Conservation (phyloP, 2,888 invertebrate genomes). For the Drosophila multiciliata region DNA sequence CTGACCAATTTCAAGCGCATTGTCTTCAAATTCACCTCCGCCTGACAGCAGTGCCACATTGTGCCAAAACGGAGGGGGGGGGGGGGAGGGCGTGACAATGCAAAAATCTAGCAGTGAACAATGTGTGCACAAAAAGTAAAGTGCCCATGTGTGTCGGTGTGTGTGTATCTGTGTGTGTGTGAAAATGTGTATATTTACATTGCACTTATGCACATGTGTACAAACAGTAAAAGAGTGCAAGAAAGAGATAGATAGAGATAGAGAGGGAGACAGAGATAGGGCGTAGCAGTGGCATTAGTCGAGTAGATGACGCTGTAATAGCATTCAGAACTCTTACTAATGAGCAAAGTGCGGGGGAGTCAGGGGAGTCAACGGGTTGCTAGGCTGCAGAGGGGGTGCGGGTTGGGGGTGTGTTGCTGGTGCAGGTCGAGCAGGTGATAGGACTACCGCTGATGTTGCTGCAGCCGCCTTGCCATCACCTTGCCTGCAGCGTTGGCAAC, state of each 20-base stretch:
- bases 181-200: slow-evolving; percentile 56
- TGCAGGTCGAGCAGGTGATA: slow-evolving; percentile 55
- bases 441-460: slow-evolving; percentile 14
- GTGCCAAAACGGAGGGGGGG: not conserved
- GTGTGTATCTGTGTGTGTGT: slow-evolving; percentile 37
- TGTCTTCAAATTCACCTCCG: slow-evolving; percentile 59
- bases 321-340: slow-evolving; percentile 83
- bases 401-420: not conserved
- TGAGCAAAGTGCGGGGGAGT: slow-evolving; percentile 69
- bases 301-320: slow-evolving; percentile 78
- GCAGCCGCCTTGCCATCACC: slow-evolving; percentile 48
- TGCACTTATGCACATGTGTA: slow-evolving; percentile 77
- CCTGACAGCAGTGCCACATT: slow-evolving; percentile 38
- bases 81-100: slow-evolving; percentile 28
- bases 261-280: not conserved
- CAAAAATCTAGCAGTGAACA: slow-evolving; percentile 53
- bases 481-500: slow-evolving; percentile 73
- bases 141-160: slow-evolving; percentile 54
- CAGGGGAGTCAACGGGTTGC: slow-evolving; percentile 5
- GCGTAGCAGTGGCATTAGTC: slow-evolving; percentile 53
- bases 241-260: slow-evolving; percentile 1
- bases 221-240: slow-evolving; percentile 44
- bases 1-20: slow-evolving; percentile 78
- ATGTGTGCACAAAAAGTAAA: slow-evolving; percentile 65
- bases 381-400: not conserved